phyloP scores from a whole-genome alignment of 2,113 vertebrate genomes.

The Chiloscyllium plagiosum region DNA sequence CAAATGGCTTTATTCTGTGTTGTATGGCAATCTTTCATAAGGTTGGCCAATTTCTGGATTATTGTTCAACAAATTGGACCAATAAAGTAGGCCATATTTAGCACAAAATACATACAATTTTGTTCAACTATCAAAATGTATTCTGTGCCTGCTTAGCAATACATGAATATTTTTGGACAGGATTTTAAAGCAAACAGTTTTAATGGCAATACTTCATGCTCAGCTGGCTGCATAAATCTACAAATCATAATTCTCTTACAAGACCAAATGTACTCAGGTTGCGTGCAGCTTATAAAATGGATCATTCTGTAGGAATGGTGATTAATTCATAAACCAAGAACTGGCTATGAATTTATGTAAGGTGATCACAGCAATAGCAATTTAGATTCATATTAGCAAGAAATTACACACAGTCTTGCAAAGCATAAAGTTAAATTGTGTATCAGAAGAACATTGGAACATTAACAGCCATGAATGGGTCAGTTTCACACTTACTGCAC shows the following conservation, averaged over 20 bases:
- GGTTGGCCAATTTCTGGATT: neutral
- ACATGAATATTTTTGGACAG: neutral
- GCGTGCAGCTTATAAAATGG: conserved; percentile 26
- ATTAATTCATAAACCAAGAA: conserved; percentile 3
- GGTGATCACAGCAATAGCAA: neutral
- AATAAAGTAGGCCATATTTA: conserved; percentile 5
- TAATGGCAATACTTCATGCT: conserved; percentile 20
- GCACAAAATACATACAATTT: neutral
- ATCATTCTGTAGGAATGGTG: neutral
- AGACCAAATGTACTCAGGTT: conserved; percentile 1
- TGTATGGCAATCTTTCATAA: neutral
- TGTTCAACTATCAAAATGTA: neutral
- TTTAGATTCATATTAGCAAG: neutral
- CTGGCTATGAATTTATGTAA: neutral
- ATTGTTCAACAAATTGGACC: neutral
- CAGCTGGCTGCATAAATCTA: conserved; percentile 10
- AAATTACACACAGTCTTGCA: neutral
- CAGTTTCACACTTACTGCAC: neutral
- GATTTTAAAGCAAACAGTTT: neutral
- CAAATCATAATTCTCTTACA: conserved; percentile 28
- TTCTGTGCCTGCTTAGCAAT: conserved; percentile 2
- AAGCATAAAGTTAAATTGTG: neutral
- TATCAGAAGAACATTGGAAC: neutral
- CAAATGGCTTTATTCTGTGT: neutral
- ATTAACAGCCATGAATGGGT: neutral